phyloP scores from a whole-genome alignment of 2,113 vertebrate genomes.

The Hepsetus odoe region DNA sequence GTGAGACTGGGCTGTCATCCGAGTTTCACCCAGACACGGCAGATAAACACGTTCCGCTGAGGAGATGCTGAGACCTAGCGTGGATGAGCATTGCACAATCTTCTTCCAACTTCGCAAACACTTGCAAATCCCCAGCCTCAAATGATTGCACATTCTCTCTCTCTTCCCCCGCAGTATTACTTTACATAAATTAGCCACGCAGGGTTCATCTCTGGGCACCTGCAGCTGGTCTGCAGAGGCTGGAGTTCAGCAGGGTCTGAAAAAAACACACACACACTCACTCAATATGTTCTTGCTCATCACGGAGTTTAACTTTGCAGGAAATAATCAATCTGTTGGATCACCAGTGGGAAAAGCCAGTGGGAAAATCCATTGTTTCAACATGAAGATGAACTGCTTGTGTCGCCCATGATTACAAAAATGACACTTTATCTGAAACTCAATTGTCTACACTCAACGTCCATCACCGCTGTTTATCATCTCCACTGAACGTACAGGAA shows the following conservation, averaged over 20 bases:
- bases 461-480: too few species aligned
- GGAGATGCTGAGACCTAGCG: background rate
- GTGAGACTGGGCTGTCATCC: background rate
- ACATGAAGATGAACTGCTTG: too few species aligned
- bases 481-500: too few species aligned
- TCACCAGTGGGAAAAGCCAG: background rate
- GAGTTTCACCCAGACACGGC: background rate
- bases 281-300: background rate
- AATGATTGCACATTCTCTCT: constrained; percentile 10
- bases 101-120: constrained; percentile 9
- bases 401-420: too few species aligned
- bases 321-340: background rate
- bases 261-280: background rate
- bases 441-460: too few species aligned
- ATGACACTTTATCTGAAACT: too few species aligned
- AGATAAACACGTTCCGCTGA: background rate
- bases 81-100: constrained; percentile 15
- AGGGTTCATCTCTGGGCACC: constrained; percentile 9
- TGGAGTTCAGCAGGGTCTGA: background rate
- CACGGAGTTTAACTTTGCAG: background rate
- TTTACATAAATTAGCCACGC: constrained; percentile 26
- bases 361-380: background rate
- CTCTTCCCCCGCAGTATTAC: constrained; percentile 19
- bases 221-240: constrained; percentile 5
- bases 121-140: constrained; percentile 4